Conservation (phyloP, 2,888 invertebrate species). For the Hypolimnas misippus region DNA sequence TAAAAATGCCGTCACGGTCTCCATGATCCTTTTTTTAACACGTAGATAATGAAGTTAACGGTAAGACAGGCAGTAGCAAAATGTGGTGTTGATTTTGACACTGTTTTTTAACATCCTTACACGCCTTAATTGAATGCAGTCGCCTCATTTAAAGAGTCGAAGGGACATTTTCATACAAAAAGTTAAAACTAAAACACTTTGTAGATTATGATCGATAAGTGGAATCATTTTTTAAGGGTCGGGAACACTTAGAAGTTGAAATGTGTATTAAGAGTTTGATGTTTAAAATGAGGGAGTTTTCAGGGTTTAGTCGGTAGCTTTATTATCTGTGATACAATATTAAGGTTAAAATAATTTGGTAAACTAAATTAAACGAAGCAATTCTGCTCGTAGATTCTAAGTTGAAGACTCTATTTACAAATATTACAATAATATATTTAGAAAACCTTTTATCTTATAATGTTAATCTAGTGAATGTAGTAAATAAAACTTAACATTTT, state of each 20-base stretch:
- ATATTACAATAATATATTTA: no score
- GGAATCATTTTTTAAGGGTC: slow-evolving; percentile 21
- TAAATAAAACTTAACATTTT: no score
- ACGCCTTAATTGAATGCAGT: slow-evolving; percentile 66
- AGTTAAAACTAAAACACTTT: slow-evolving; percentile 34
- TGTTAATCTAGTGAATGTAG: no score
- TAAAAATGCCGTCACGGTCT: no score
- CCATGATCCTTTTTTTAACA: background rate
- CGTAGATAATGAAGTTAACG: background rate
- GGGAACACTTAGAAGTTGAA: slow-evolving; percentile 18
- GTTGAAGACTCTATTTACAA: no score
- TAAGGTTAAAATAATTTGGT: no score
- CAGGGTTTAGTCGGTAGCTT: background rate
- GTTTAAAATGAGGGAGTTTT: background rate
- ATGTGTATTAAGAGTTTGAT: background rate
- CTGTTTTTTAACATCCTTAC: slow-evolving; percentile 60
- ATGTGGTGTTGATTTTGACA: slow-evolving; percentile 68
- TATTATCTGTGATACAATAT: background rate
- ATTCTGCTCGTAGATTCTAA: no score
- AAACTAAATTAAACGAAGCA: no score
- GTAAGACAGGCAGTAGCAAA: slow-evolving; percentile 26
- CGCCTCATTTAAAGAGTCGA: slow-evolving; percentile 47
- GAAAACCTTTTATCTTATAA: no score
- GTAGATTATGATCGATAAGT: slow-evolving; percentile 35
- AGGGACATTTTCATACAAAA: slow-evolving; percentile 28